Conservation (phyloP, 2,113 vertebrate species). For the Indicator indicator region DNA sequence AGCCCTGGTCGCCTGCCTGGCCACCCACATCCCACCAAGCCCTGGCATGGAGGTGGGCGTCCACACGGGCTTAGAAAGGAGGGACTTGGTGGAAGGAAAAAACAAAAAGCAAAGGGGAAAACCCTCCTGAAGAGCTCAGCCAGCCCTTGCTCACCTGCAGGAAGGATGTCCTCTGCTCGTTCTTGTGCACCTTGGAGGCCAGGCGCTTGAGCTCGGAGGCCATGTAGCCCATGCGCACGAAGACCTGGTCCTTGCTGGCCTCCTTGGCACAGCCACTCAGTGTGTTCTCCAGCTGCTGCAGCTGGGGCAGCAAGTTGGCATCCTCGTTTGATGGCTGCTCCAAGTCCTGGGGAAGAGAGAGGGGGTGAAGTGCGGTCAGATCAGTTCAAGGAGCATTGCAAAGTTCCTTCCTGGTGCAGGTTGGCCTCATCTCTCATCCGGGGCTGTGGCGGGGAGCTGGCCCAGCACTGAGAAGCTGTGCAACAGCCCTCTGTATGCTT, state of each 20-base stretch:
- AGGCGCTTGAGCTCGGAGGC: slow-evolving; percentile 96
- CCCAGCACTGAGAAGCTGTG: background rate
- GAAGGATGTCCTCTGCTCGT: slow-evolving; percentile 91
- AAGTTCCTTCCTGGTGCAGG: background rate
- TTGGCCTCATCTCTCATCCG: background rate
- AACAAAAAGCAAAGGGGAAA: background rate
- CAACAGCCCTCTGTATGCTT: fast-evolving
- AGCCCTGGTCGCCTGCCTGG: background rate
- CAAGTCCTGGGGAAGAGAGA: slow-evolving; percentile 53
- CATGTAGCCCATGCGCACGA: slow-evolving; percentile 93
- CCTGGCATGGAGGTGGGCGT: background rate
- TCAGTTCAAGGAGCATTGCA: background rate
- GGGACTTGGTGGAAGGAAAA: background rate
- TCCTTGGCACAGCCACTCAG: slow-evolving; percentile 93
- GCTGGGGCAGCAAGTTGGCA: slow-evolving; percentile 86
- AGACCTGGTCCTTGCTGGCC: slow-evolving; percentile 91
- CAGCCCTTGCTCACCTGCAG: slow-evolving; percentile 82
- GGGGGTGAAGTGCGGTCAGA: background rate
- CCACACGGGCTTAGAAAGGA: background rate
- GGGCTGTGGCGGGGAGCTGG: background rate
- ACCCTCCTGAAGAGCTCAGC: background rate
- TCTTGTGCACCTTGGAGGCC: slow-evolving; percentile 96
- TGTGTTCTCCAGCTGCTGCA: slow-evolving; percentile 91
- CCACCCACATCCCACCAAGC: background rate
- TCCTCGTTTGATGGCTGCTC: slow-evolving; percentile 81